These are phyloP conservation scores for Gymnorhina tibicen DNA, from an alignment of 2,113 vertebrate species.

Conservation along the genomic window DNA sequence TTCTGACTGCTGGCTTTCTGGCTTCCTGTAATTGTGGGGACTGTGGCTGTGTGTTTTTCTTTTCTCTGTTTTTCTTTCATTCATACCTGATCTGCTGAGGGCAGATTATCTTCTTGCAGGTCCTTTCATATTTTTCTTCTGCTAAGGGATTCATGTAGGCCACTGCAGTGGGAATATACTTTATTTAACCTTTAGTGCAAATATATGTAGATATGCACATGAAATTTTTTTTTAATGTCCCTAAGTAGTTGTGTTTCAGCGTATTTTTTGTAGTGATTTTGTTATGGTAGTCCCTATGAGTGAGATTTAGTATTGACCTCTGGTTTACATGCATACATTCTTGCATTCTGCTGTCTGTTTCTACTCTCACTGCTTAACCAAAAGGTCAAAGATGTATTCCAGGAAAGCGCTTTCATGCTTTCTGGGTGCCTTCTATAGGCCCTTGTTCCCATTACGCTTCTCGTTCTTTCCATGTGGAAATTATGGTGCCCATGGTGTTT, in stretches of 20 bases:
- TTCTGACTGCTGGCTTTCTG: not conserved
- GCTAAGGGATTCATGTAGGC: not conserved
- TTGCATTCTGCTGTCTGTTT: not conserved
- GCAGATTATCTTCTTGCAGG: not conserved
- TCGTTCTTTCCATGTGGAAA: not conserved
- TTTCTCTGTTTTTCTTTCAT: not conserved
- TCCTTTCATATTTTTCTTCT: not conserved
- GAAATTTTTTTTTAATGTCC: not conserved
- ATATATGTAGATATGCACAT: not conserved
- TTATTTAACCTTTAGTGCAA: not conserved
- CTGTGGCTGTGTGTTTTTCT: not conserved
- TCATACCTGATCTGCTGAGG: not conserved
- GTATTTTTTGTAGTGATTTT: not conserved
- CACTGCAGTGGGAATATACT: not conserved
- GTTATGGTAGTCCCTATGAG: not conserved
- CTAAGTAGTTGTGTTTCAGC: not conserved
- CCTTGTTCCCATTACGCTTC: not conserved
- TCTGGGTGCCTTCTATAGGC: not conserved
- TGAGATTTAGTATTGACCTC: not conserved
- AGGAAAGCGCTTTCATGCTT: not conserved
- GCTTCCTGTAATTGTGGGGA: not conserved
- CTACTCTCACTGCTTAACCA: not conserved
- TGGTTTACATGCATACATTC: not conserved
- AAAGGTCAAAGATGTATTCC: not conserved
- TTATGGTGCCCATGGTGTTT: not conserved